Conservation (phyloP, 2,113 vertebrate genomes). For the Archilochus colubris region DNA sequence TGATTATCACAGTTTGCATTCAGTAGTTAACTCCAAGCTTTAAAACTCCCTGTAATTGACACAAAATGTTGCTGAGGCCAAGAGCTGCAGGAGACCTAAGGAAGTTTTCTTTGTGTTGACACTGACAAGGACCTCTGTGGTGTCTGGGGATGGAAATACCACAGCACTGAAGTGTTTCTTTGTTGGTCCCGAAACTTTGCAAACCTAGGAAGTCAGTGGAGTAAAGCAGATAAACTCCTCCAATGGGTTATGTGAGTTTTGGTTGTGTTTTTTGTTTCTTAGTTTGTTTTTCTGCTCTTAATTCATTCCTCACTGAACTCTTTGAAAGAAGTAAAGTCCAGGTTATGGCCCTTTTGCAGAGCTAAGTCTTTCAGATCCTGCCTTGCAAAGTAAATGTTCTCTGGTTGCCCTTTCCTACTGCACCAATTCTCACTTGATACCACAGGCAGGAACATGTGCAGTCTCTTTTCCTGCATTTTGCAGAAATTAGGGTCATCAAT, state of each 20-base stretch:
- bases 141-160: not conserved
- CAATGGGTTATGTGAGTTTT: not conserved
- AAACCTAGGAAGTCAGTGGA: not conserved
- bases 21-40: not conserved
- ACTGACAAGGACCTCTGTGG: not conserved
- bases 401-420: rapidly evolving
- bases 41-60: not conserved
- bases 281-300: not conserved
- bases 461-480: not conserved
- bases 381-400: not conserved
- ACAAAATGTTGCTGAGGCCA: not conserved
- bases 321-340: not conserved
- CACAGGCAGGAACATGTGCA: not conserved
- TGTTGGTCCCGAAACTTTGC: not conserved
- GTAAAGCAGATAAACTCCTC: not conserved
- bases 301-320: not conserved
- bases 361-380: not conserved
- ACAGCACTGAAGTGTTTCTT: not conserved
- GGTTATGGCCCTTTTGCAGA: not conserved
- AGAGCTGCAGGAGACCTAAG: not conserved
- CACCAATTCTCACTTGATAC: not conserved
- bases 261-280: too few relatives aligned
- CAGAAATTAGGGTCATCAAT: constrained; percentile 30
- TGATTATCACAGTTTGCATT: not conserved
- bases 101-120: not conserved